Conservation (phyloP, 1,140 invertebrate genomes). For the Araneus ventricosus region DNA sequence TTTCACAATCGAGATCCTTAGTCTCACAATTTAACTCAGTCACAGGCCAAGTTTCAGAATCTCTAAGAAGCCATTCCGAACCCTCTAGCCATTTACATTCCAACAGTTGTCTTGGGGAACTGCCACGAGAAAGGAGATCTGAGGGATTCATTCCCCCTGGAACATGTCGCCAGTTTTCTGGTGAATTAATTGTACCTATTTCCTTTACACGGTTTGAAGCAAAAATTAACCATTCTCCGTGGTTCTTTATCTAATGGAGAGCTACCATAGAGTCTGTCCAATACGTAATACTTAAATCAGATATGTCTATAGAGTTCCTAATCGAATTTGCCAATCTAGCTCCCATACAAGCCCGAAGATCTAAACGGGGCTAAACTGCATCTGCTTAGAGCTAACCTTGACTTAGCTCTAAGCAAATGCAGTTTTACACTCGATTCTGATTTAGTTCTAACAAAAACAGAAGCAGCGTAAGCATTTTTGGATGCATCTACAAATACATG, state of each 20-base stretch:
- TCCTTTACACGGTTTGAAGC: not conserved
- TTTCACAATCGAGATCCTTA: not conserved
- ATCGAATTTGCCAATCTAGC: not conserved
- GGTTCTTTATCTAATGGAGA: constrained; percentile 18
- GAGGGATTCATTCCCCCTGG: not conserved
- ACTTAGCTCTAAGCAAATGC: not conserved
- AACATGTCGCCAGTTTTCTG: not conserved
- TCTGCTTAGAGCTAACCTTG: not conserved
- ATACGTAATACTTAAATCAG: not conserved
- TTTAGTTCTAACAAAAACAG: not conserved
- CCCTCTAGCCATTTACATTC: not conserved
- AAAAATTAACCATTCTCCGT: not conserved
- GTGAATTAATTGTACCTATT: not conserved
- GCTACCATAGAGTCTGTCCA: not conserved
- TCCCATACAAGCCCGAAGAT: constrained; percentile 21
- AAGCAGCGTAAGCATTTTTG: not conserved
- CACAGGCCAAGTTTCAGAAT: not conserved
- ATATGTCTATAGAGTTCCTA: not conserved
- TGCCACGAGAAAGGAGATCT: not conserved
- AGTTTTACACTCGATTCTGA: not conserved
- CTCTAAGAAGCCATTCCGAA: not conserved
- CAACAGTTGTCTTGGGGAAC: not conserved
- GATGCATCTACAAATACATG: not conserved
- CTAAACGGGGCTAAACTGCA: not conserved
- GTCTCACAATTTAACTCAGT: not conserved